Base-by-base conservation (phyloP, 1,140 invertebrate species). In the Polypedilum pembai region DNA sequence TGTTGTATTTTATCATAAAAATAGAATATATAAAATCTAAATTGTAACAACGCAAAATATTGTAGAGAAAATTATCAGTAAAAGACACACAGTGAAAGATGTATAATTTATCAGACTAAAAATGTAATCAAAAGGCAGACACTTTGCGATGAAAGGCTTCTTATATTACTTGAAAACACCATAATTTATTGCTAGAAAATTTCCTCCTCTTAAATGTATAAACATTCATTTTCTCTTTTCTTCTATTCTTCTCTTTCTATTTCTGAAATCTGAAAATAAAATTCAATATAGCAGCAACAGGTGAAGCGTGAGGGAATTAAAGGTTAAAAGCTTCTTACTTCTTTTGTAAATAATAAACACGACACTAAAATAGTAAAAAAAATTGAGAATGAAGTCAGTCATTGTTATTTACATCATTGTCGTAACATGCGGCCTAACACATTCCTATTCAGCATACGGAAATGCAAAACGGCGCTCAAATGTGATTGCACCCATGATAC, bases 231-330 rank as follows among this genome's bases (percentile, higher is more conserved):
- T 56, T 15, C n/a, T 56, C 45, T 15, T 56, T 15, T 56, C 8
- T 56, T 56, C 1, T 41, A 41, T 3, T 15, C 12, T 15, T 12
- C 12, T 56, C 3, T 15, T 15, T 15, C 7, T 3, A 8, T 1
- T 15, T 4, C 45, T 41, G 45, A 8, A 56, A 56, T 45, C 41
- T 45, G 8, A 45, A 45, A 45, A 8, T 12, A 8, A 45, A 45
- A 45, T 45, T 45, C 41, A 45, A 33, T 45, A 15, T 45, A 56
- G 45, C 45, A 56, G 45, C 45, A 56, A 56, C 45, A 56, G 45
- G 45, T 56, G 45, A 56, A 56, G 45, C 45, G 45, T 56, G 45
- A 56, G 45, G 45, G 45, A 56, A 56, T 56, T 56, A 56, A 56
- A 56, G n/a, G 45, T 12, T 4, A 56, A 56, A 56, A 56, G 45